Conservation (phyloP, 2,797 vertebrate genomes). For the Gymnoscopelus microlampas region DNA sequence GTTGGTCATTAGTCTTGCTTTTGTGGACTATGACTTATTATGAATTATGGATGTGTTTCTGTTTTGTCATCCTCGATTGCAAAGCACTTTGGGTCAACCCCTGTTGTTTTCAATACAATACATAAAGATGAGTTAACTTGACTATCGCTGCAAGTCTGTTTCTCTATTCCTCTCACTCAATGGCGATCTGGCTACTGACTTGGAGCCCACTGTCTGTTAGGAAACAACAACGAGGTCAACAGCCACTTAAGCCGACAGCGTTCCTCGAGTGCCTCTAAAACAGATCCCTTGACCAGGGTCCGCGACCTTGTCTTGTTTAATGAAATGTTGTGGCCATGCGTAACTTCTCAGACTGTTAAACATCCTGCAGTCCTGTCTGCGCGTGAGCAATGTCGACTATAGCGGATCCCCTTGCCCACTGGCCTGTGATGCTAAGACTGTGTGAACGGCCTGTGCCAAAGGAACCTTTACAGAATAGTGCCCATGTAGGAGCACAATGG, state of each 20-base stretch:
- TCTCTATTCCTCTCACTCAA: no score
- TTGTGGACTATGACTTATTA: no score
- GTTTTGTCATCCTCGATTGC: no score
- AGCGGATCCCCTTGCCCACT: slow-evolving; percentile 30
- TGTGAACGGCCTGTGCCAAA: slow-evolving; percentile 1
- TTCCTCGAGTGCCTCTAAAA: slow-evolving; percentile 64
- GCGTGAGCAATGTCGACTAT: slow-evolving; percentile 27
- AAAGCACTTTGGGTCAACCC: no score
- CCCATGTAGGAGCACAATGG: not conserved
- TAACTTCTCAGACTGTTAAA: slow-evolving; percentile 64
- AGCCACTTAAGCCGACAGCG: slow-evolving; percentile 47
- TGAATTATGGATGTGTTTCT: no score
- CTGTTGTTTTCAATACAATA: no score
- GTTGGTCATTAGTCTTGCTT: no score
- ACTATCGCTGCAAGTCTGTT: no score
- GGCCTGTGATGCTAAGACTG: slow-evolving; percentile 26
- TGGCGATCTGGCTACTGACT: no score
- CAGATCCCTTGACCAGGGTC: slow-evolving; percentile 56
- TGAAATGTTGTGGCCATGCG: slow-evolving; percentile 68
- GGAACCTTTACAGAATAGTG: slow-evolving; percentile 22
- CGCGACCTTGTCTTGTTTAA: slow-evolving; percentile 74
- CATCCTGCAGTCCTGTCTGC: slow-evolving; percentile 40
- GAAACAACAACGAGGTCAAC: slow-evolving; percentile 71
- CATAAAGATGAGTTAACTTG: no score
- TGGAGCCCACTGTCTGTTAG: slow-evolving; percentile 51